phyloP scores from a whole-genome alignment of 2,888 invertebrate genomes.

The Drosophila greeni region DNA sequence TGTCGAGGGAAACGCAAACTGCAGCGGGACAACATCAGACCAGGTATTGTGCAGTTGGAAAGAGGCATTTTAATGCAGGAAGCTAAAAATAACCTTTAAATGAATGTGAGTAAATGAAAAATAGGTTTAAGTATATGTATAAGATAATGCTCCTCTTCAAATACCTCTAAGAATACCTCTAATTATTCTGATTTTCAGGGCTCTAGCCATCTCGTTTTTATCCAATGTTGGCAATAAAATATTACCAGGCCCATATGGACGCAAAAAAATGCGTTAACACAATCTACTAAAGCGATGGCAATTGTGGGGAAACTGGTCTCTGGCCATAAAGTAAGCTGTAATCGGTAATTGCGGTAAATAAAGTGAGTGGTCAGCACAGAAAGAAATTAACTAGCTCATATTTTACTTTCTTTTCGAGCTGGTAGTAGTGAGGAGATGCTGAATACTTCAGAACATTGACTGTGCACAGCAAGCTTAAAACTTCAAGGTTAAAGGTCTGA shows the following conservation, averaged over 20 bases:
- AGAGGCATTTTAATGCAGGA: constrained; percentile 3
- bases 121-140: too few relatives aligned
- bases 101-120: neutral
- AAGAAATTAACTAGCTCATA: neutral
- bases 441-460: too few relatives aligned
- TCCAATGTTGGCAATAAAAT: constrained; percentile 47
- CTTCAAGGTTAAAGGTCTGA: neutral
- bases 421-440: neutral
- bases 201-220: neutral
- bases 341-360: constrained; percentile 63
- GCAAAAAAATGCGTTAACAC: constrained; percentile 41
- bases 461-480: too few relatives aligned
- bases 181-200: neutral
- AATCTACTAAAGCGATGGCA: constrained; percentile 54
- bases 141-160: neutral
- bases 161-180: neutral
- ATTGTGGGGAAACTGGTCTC: constrained; percentile 42
- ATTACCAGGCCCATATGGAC: constrained; percentile 18
- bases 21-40: constrained; percentile 37
- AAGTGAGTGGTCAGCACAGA: constrained; percentile 48
- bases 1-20: constrained; percentile 42
- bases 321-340: constrained; percentile 46
- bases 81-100: neutral
- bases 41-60: neutral
- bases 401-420: neutral